Evolutionary conservation across 1,140 invertebrate genomes (phyloP), one percentile per base, ranked within the genome.

Genomic region (Drosophila sechellia): DNA sequence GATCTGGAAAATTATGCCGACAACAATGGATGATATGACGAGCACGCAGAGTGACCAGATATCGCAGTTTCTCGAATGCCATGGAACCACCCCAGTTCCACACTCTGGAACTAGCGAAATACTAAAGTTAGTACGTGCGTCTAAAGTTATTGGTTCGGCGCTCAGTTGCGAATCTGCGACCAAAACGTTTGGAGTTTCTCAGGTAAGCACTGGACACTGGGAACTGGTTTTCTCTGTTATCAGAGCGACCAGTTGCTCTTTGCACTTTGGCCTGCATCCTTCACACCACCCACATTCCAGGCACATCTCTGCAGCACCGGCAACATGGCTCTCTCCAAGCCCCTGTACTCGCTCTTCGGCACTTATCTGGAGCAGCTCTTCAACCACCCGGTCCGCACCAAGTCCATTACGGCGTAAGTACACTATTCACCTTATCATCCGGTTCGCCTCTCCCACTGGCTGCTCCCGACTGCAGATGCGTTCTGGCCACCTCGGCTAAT

Each of bases 331-430:
- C 92, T 96, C 48, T 96, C 95, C 3, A 96, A 95, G 92, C 95
- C 95, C 4, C 85, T 96, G 66, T 94, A 95, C 77, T 94, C 94
- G 72, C 92, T 95, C 27, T 64, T 95, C 3, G 93, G 93, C 42
- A 94, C 94, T 48, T 96, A 96, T 92, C 94, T 96, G 73, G 94
- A 94, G 71, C 95, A 95, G 84, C 93, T 96, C 42, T 96, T 95
- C 77, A 93, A 93, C 54, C 94, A 94, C 92, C 95, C 95, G 3
- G 92, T 96, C 20, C 94, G 93, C 91, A 96, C 95, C 3, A 96
- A 96, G 93, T 95, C 95, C 25, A 92, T 96, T 53, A 96, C 95
- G 35, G 95, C 95, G 95, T 96, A 93, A 94, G 90, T 87, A 40
- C 31, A 27, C n/a, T 35, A 27, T 61, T 49, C 53, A 10, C 46